Evolutionary conservation across 1,140 invertebrate genomes (phyloP).

Genomic region (Capitella teleta): DNA sequence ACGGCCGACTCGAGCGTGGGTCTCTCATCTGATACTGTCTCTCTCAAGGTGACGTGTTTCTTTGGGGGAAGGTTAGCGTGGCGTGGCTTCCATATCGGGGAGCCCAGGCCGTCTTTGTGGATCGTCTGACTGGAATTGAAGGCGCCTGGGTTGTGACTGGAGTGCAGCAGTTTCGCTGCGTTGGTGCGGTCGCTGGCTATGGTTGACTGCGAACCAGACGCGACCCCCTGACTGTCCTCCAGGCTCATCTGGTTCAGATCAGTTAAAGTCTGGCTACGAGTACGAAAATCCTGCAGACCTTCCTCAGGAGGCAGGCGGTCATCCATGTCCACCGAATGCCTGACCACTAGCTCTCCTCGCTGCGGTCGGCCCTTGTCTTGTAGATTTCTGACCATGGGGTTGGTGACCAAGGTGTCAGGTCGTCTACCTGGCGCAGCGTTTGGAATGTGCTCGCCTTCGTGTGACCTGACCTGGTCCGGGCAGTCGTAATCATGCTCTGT

Average conservation of each 20-base stretch:
- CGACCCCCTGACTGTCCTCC: constrained; percentile 46
- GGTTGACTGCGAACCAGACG: constrained; percentile 30
- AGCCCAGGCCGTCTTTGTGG: constrained; percentile 47
- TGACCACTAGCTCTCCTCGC: constrained; percentile 49
- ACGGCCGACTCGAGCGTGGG: constrained; percentile 2
- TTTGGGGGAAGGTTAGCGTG: constrained; percentile 18
- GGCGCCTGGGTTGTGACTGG: constrained; percentile 78
- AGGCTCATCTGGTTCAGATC: constrained; percentile 48
- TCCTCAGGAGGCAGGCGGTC: constrained; percentile 44
- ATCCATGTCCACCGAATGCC: constrained; percentile 80
- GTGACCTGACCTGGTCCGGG: too few relatives aligned
- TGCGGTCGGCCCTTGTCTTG: background rate
- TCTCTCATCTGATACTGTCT: too few relatives aligned
- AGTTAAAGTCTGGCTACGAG: constrained; percentile 77
- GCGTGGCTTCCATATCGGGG: constrained; percentile 81
- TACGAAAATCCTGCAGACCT: constrained; percentile 53
- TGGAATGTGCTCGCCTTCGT: background rate
- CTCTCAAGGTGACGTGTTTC: too few relatives aligned
- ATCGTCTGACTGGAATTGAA: constrained; percentile 59
- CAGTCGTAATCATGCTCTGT: too few relatives aligned
- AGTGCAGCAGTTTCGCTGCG: constrained; percentile 83
- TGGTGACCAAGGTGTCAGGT: background rate
- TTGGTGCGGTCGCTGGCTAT: constrained; percentile 58
- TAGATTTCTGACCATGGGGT: too few relatives aligned
- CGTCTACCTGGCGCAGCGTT: background rate